Percentiles rank a stretch among this genome's conserved stretches.
Conservation (phyloP, 2,113 vertebrate species). For the Alectura lathami region DNA sequence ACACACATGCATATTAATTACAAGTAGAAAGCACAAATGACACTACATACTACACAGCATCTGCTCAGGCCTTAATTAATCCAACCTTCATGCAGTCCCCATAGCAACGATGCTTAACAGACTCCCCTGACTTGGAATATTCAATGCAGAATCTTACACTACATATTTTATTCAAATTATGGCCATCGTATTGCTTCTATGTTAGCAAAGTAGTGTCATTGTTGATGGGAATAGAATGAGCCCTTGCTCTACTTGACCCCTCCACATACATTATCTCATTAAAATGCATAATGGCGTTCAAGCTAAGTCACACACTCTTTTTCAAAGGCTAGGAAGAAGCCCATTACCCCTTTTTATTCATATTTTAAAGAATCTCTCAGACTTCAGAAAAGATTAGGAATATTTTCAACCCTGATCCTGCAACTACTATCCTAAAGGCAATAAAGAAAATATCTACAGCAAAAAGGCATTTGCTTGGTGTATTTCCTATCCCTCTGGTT, state of each 20-base stretch:
- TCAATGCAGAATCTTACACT: conserved; percentile 47
- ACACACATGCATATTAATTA: conserved; percentile 38
- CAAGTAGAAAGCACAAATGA: conserved; percentile 63
- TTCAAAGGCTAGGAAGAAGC: not conserved
- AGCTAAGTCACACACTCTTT: not conserved
- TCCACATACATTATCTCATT: conserved; percentile 9
- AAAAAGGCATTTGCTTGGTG: not conserved
- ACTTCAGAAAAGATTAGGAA: not conserved
- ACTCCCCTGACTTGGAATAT: conserved; percentile 43
- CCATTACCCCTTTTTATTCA: not conserved
- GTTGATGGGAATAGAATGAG: not conserved
- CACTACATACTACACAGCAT: conserved; percentile 67
- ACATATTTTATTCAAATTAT: conserved; percentile 62
- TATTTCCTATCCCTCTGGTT: not conserved
- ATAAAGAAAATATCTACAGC: not conserved
- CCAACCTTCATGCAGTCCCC: conserved; percentile 41
- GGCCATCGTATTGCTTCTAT: conserved; percentile 10
- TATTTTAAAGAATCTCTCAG: not conserved
- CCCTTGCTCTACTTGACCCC: conserved; percentile 12
- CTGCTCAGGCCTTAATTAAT: conserved; percentile 78
- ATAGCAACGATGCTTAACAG: conserved; percentile 72
- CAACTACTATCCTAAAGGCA: not conserved
- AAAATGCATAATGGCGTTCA: not conserved
- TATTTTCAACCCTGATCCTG: not conserved
- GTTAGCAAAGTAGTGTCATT: not conserved